Evolutionary conservation across 2,888 invertebrate species (phyloP), one percentile per base, ranked within the genome.

Genomic region (Phengaris alcon): DNA sequence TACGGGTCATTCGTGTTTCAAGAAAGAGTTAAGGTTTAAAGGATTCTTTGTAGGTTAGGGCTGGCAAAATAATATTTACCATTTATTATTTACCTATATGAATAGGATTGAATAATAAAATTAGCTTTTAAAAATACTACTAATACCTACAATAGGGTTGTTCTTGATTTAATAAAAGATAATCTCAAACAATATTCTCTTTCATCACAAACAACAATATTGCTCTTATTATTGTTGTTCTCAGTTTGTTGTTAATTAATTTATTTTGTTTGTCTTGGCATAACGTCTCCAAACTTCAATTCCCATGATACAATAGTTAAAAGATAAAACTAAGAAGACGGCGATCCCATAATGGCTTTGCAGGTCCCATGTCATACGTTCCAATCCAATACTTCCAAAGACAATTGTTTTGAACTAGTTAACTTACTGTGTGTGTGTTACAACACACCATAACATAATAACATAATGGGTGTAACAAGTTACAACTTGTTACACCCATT

Each of bases 171-270:
- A n/a, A 68, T 68, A 48, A 46, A 48, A 69, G 9, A 48, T 44
- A 6, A 68, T 48, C 15, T 48, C 48, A 9, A 69, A 69, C 69
- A 69, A 46, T 68, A 68, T 48, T 69, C 64, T 12, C 35, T 64
- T 44, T 35, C 35, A 64, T 64, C 35, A 64, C 64, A 64, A 64
- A 64, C 13, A 64, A 64, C 64, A 64, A 64, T 64, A 44, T 64
- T 35, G 64, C 6, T 64, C 64, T 6, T 64, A 72, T 35, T 52
- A 72, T 69, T 69, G 54, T 72, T 70, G 51, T 70, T 72, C 54
- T 35, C 13, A 12, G 72, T 52, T 72, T 72, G 72, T 52, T 54
- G 72, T 12, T 72, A 72, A 72, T 72, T 72, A 72, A 72, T 72
- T 72, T 72, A 72, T 52, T 72, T 72, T 72, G 54, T 72, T 54